Evolutionary conservation across 2,113 vertebrate species (phyloP).

Genomic region (Actinemys pallida): DNA sequence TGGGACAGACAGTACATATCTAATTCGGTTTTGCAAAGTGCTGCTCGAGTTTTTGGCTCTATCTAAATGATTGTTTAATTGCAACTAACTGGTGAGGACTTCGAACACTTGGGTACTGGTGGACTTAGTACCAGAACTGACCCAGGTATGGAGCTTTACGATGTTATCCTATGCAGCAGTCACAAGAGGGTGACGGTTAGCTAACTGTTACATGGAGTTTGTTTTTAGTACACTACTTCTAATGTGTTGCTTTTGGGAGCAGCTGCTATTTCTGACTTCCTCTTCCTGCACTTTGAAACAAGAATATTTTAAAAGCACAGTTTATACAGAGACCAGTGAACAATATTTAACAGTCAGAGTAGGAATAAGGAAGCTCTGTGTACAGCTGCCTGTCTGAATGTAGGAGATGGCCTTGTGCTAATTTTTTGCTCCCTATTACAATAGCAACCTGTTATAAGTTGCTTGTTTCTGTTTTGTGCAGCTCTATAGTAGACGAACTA

Average conservation of each 20-base stretch:
- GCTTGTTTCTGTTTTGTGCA: constrained; percentile 58
- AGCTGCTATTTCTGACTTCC: background rate
- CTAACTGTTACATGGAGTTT: background rate
- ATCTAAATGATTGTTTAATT: background rate
- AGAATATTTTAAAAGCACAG: background rate
- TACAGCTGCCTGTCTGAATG: background rate
- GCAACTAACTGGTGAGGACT: background rate
- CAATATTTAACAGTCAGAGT: background rate
- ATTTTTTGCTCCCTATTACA: background rate
- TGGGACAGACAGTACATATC: background rate
- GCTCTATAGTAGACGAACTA: constrained; percentile 87
- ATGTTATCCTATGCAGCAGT: background rate
- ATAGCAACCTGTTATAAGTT: background rate
- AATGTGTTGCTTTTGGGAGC: background rate
- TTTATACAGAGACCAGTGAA: background rate
- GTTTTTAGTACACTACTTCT: background rate
- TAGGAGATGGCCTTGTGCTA: background rate
- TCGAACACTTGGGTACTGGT: background rate
- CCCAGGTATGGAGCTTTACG: background rate
- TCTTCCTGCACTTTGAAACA: background rate
- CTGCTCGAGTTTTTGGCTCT: background rate
- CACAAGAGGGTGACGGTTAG: background rate
- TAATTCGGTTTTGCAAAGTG: background rate
- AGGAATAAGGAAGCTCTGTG: background rate
- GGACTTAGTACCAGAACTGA: background rate